A percentile compares a stretch with the other conserved stretches of the same genome.
Evolutionary conservation across 1,140 invertebrate species (phyloP).

Genomic region (Rhopalosiphum padi): DNA sequence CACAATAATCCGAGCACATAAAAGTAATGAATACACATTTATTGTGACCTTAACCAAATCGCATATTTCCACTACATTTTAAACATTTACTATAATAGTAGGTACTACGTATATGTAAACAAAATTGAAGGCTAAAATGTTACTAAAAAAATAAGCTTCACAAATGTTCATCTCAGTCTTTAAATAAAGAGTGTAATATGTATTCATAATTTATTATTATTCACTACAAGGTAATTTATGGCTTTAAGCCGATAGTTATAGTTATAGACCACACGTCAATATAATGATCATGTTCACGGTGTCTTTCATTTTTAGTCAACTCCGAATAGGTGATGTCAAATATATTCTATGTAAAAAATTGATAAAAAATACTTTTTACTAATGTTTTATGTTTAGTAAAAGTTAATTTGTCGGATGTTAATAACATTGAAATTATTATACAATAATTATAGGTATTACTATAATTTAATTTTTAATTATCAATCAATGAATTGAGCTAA

Average conservation of each 20-base stretch:
- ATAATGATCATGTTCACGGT: not conserved
- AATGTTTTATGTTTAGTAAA: not conserved
- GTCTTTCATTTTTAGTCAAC: not conserved
- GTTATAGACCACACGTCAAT: not conserved
- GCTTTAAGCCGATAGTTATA: not conserved
- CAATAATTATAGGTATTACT: not conserved
- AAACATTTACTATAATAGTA: not conserved
- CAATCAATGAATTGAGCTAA: not conserved
- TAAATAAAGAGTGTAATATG: no score
- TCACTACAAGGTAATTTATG: slow-evolving; percentile 18
- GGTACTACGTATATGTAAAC: not conserved
- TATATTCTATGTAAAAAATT: not conserved
- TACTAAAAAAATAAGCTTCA: not conserved
- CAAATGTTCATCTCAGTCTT: slow-evolving; percentile 6
- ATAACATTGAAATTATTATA: not conserved
- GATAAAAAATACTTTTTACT: not conserved
- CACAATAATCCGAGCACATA: not conserved
- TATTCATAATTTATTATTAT: not conserved
- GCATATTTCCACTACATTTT: not conserved
- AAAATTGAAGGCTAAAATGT: slow-evolving; percentile 12
- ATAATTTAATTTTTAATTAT: not conserved
- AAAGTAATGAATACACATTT: not conserved
- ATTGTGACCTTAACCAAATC: slow-evolving; percentile 29
- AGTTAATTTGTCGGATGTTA: not conserved
- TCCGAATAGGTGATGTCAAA: not conserved